These are phyloP conservation scores for Netelia melanura DNA, from an alignment of 2,888 invertebrate genomes.

Conservation along the genomic window DNA sequence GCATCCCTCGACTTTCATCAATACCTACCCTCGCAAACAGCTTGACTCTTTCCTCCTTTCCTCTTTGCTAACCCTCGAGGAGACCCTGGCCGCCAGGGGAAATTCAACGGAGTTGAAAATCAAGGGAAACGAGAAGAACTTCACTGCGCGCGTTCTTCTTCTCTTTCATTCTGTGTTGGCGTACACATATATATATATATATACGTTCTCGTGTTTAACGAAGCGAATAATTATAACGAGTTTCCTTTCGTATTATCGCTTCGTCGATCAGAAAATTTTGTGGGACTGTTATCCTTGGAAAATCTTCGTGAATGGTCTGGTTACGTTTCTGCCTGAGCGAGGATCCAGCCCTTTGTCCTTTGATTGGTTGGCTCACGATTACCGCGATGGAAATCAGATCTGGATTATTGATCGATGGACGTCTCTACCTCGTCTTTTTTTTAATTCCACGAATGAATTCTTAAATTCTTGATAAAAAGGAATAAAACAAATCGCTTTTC, in stretches of 20 bases:
- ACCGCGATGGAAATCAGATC: no score
- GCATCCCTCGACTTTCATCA: constrained; percentile 62
- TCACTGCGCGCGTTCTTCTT: not conserved
- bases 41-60: constrained; percentile 19
- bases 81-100: constrained; percentile 1
- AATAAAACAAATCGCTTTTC: no score
- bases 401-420: no score
- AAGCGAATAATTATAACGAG: constrained; percentile 64
- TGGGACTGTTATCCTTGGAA: constrained; percentile 1
- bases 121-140: constrained; percentile 13
- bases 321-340: not conserved
- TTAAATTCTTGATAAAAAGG: no score
- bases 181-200: not conserved
- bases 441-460: no score
- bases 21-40: constrained; percentile 57
- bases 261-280: constrained; percentile 26
- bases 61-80: not conserved
- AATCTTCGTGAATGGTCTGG: constrained; percentile 3
- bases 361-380: not conserved
- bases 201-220: constrained; percentile 42
- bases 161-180: not conserved
- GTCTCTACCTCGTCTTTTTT: no score
- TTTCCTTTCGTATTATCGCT: constrained; percentile 27
- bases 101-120: constrained; percentile 32
- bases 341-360: not conserved